phyloP scores from a whole-genome alignment of 2,113 vertebrate genomes.

The Phasianus colchicus region DNA sequence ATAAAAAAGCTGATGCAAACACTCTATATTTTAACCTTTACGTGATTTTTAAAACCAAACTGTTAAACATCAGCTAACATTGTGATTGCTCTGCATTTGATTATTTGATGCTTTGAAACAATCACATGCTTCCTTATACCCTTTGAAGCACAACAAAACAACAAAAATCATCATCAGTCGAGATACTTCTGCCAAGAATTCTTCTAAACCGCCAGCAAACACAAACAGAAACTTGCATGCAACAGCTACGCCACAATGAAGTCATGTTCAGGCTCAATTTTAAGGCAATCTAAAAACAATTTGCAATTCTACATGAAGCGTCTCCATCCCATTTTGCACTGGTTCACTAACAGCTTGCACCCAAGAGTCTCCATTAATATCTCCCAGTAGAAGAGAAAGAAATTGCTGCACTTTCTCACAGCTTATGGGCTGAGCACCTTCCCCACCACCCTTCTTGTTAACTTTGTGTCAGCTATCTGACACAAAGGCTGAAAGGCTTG shows the following conservation, averaged over 20 bases:
- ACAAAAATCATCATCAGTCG: slow-evolving; percentile 2
- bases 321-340: rapidly evolving
- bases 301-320: neutral
- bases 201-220: slow-evolving; percentile 55
- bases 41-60: slow-evolving; percentile 17
- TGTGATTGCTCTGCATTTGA: slow-evolving; percentile 64
- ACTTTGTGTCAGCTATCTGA: neutral
- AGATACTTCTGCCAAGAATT: slow-evolving; percentile 50
- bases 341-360: neutral
- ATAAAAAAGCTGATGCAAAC: slow-evolving; percentile 41
- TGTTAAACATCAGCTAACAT: slow-evolving; percentile 71
- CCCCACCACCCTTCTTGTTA: neutral
- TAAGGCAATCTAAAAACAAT: slow-evolving; percentile 16
- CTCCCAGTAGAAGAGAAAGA: neutral
- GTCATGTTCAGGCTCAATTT: slow-evolving; percentile 16
- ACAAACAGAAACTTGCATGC: slow-evolving; percentile 65
- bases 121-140: slow-evolving; percentile 72
- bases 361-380: neutral
- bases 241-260: slow-evolving; percentile 57
- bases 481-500: neutral
- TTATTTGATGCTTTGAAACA: slow-evolving; percentile 69
- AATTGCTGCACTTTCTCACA: neutral
- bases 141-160: slow-evolving; percentile 75
- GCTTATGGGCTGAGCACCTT: neutral
- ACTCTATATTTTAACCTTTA: slow-evolving; percentile 38